Evolutionary conservation across 2,113 vertebrate species (phyloP), one percentile per base, ranked within the genome.

Genomic region (Epinephelus lanceolatus): DNA sequence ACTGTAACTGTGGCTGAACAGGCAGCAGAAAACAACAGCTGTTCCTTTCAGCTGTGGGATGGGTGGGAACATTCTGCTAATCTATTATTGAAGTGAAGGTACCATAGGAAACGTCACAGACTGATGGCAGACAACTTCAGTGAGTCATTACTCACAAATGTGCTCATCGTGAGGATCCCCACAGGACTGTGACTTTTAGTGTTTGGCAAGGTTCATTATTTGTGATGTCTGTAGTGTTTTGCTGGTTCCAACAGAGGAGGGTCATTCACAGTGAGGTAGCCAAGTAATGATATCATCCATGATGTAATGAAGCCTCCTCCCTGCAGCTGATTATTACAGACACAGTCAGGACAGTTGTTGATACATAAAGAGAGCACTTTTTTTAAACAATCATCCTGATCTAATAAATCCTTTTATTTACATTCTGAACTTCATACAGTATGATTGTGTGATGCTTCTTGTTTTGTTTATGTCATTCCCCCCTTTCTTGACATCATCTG

Each of bases 61-160:
- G 25, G 40, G 15, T 72, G 75, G 76, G 45, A 85, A 56, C 49
- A 21, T 10, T 25, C 27, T 49, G 37, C 25, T 70, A 49, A 84
- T 86, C 52, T 72, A 79, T 89, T 76, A 91, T 91, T 87, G 57
- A 84, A 65, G 19, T 42, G 47, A 62, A 25, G 74, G 69, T 40
- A 73, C 9, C 3, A 0, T 37, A 37, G 45, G 61, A 61, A 75
- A 65, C 61, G 0, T 59, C 47, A 56, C 11, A 3, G 52, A 67
- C 45, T 30, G 55, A 27, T 40, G 17, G 27, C 45, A 63, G 49
- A 71, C 47, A 37, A 8, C 37, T 33, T 17, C 59, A 33, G 21
- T 23, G 60, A 53, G 30, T 51, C 42, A 11, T n/a, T n/a, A 6
- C 55, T 27, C 21, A 37, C 40, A 8, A 21, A 45, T 27, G 33